Conservation (phyloP, 2,888 invertebrate species). For the Thyatira batis region DNA sequence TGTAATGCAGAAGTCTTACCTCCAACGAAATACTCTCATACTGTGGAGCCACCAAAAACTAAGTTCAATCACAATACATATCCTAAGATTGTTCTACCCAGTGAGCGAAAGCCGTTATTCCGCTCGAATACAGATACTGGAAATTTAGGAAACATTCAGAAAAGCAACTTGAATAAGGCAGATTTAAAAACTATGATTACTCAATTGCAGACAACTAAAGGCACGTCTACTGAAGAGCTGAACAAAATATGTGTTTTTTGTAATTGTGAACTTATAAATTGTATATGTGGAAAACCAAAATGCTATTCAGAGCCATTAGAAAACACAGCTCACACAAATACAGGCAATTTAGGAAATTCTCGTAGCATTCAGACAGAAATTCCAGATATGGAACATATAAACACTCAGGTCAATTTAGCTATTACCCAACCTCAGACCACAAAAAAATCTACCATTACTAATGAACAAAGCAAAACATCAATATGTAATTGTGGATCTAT, state of each 20-base stretch:
- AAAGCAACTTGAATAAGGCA: constrained; percentile 10
- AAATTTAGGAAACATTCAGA: constrained; percentile 34
- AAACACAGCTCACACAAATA: not conserved
- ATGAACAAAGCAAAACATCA: not conserved
- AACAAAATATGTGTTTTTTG: constrained; percentile 10
- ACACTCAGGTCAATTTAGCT: constrained; percentile 26
- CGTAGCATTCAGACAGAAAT: not conserved
- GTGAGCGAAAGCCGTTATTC: constrained; percentile 42
- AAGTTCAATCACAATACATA: constrained; percentile 43
- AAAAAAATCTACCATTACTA: not conserved
- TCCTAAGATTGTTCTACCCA: constrained; percentile 41
- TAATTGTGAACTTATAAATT: constrained; percentile 6
- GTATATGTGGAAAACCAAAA: constrained; percentile 1
- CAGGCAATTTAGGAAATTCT: not conserved
- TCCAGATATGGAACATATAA: constrained; percentile 14
- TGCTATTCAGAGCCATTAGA: constrained; percentile 5
- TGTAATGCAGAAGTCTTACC: constrained; percentile 8
- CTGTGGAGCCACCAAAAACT: constrained; percentile 20
- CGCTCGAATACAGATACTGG: constrained; percentile 55
- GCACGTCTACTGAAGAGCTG: not conserved
- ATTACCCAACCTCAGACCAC: not conserved
- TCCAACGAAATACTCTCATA: constrained; percentile 9
- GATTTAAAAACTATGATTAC: not conserved
- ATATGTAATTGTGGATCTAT: not conserved
- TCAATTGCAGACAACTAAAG: not conserved